phyloP scores from a whole-genome alignment of 2,888 invertebrate genomes.

The Morinoia aosen region DNA sequence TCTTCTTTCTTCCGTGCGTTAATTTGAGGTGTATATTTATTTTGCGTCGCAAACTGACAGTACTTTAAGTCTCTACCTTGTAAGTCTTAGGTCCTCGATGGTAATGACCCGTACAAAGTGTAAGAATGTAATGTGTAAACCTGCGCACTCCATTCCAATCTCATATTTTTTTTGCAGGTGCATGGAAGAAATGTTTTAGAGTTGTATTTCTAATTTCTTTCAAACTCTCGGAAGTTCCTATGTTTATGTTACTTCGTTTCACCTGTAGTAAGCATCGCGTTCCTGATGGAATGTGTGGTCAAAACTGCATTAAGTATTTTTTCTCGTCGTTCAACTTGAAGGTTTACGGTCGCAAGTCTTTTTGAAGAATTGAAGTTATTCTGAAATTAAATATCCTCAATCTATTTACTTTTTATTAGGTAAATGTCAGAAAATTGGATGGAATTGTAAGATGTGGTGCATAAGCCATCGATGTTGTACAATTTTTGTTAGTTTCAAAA shows the following conservation, averaged over 20 bases:
- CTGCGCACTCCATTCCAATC: not conserved
- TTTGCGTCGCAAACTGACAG: not conserved
- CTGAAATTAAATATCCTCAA: not conserved
- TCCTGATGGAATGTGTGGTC: too few relatives aligned
- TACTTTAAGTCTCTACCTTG: slow-evolving; percentile 36
- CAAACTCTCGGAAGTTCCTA: not conserved
- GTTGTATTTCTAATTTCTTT: not conserved
- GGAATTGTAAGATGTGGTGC: not conserved
- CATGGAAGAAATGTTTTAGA: not conserved
- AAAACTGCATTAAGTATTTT: too few relatives aligned
- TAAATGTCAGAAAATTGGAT: not conserved
- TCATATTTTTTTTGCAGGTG: not conserved
- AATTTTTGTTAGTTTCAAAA: too few relatives aligned
- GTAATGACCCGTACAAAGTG: slow-evolving; percentile 41
- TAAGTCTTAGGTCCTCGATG: slow-evolving; percentile 44
- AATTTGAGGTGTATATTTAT: slow-evolving; percentile 20
- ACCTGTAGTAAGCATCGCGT: too few relatives aligned
- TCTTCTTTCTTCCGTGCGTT: slow-evolving; percentile 30
- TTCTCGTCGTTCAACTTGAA: too few relatives aligned
- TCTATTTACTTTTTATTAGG: not conserved
- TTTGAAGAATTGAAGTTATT: too few relatives aligned
- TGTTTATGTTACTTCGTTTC: too few relatives aligned
- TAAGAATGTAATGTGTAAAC: slow-evolving; percentile 4
- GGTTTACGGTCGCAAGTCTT: too few relatives aligned
- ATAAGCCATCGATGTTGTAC: too few relatives aligned